Conservation (phyloP, 2,888 invertebrate species). For the Oscheius sp. region DNA sequence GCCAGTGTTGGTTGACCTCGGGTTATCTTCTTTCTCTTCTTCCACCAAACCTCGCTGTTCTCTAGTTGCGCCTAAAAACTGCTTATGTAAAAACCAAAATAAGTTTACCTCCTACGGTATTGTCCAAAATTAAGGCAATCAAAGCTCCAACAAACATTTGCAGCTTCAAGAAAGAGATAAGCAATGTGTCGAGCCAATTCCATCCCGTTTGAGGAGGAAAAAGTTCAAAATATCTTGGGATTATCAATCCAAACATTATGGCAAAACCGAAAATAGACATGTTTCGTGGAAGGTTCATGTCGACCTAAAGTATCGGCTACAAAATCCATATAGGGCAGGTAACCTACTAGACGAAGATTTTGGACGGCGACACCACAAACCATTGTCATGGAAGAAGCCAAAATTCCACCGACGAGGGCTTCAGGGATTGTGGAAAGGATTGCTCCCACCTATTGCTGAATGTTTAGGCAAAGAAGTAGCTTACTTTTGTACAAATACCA, state of each 20-base stretch:
- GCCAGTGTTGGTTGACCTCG: conserved; percentile 43
- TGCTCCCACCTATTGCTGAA: conserved; percentile 73
- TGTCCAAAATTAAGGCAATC: conserved; percentile 70
- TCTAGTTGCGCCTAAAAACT: conserved; percentile 22
- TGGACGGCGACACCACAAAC: conserved; percentile 73
- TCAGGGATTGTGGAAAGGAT: conserved; percentile 76
- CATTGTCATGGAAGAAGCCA: conserved; percentile 74
- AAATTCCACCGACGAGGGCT: conserved; percentile 75
- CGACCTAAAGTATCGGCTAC: conserved; percentile 77
- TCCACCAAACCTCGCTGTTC: conserved; percentile 67
- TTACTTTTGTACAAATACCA: conserved; percentile 75
- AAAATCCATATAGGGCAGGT: background rate
- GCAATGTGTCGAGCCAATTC: conserved; percentile 47
- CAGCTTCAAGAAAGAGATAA: conserved; percentile 66
- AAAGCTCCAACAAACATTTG: conserved; percentile 73
- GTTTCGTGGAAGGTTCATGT: conserved; percentile 86
- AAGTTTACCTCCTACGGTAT: conserved; percentile 64
- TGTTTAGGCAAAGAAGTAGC: background rate
- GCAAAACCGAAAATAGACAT: conserved; percentile 89
- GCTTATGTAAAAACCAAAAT: background rate
- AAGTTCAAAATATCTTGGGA: conserved; percentile 65
- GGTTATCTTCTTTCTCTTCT: conserved; percentile 59
- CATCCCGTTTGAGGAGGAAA: conserved; percentile 48
- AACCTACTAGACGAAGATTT: conserved; percentile 78
- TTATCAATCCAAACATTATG: conserved; percentile 84